Evolutionary conservation across 1,140 invertebrate species (phyloP).

Genomic region (Oncopodura yosiiana): DNA sequence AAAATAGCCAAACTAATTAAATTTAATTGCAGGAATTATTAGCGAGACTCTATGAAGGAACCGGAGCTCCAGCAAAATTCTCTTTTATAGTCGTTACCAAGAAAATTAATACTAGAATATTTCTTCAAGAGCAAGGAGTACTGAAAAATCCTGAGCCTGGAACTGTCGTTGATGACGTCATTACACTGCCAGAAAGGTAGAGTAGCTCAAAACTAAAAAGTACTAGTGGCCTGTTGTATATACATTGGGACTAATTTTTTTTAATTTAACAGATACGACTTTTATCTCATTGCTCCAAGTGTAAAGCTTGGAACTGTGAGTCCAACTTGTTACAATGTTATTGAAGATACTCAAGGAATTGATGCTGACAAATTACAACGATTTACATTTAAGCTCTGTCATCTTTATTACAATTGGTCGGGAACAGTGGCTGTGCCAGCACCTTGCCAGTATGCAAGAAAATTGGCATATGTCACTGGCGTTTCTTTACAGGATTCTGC

Average conservation of each 20-base stretch:
- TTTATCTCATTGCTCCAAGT: conserved; percentile 69
- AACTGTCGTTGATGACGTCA: conserved; percentile 47
- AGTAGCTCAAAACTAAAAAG: not conserved
- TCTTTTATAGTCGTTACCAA: conserved; percentile 49
- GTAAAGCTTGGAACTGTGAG: conserved; percentile 65
- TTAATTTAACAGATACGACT: conserved; percentile 71
- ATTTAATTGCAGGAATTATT: no score
- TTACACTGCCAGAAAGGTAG: conserved; percentile 65
- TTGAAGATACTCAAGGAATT: conserved; percentile 48
- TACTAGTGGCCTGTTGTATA: no score
- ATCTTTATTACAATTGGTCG: conserved; percentile 91
- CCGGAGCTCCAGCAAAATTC: conserved; percentile 36
- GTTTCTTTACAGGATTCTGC: no score
- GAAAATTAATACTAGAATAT: conserved; percentile 44
- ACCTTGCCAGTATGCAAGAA: conserved; percentile 79
- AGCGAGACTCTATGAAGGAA: no score
- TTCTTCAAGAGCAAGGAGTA: conserved; percentile 11
- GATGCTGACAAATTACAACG: conserved; percentile 63
- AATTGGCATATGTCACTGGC: conserved; percentile 67
- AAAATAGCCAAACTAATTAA: conserved; percentile 37
- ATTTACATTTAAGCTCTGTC: conserved; percentile 77
- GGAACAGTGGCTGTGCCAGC: conserved; percentile 87
- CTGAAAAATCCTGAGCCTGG: conserved; percentile 48
- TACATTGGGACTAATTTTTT: no score
- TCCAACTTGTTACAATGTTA: conserved; percentile 69